These are phyloP conservation scores for Habroteleia sp. DNA, from an alignment of 2,888 invertebrate genomes.

Conservation along the genomic window DNA sequence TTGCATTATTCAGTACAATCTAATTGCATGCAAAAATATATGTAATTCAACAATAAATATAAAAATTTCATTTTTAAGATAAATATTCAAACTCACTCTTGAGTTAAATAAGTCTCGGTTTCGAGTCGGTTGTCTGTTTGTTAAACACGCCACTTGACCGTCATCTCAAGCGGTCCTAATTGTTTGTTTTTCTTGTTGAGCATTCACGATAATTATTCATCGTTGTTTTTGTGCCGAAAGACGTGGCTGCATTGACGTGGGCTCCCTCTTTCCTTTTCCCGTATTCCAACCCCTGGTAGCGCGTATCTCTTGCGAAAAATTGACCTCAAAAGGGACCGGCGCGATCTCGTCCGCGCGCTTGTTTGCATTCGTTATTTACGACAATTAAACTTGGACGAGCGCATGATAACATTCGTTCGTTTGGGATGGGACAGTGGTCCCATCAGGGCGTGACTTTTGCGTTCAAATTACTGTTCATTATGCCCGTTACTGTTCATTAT, in stretches of 20 bases:
- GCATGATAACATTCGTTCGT: slow-evolving; percentile 55
- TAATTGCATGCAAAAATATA: not conserved
- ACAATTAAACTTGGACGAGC: slow-evolving; percentile 68
- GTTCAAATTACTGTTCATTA: slow-evolving; percentile 59
- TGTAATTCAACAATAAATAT: not conserved
- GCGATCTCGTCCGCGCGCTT: slow-evolving; percentile 65
- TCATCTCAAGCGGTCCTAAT: slow-evolving; percentile 75
- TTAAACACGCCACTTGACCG: slow-evolving; percentile 76
- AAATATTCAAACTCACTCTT: slow-evolving; percentile 20
- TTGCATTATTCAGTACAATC: not conserved
- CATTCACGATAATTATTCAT: slow-evolving; percentile 78
- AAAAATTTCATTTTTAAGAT: not conserved
- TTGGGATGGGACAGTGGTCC: slow-evolving; percentile 48
- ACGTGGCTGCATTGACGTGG: slow-evolving; percentile 71
- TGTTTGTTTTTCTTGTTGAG: slow-evolving; percentile 77
- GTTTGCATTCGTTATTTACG: slow-evolving; percentile 67
- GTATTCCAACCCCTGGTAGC: slow-evolving; percentile 37
- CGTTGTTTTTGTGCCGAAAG: slow-evolving; percentile 72
- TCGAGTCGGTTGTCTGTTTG: slow-evolving; percentile 66
- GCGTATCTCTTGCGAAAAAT: slow-evolving; percentile 69
- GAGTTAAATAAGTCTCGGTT: slow-evolving; percentile 36
- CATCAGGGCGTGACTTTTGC: slow-evolving; percentile 57
- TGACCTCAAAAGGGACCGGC: slow-evolving; percentile 73
- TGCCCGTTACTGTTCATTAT: slow-evolving; percentile 45
- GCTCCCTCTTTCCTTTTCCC: slow-evolving; percentile 59